Evolutionary conservation across 2,888 invertebrate genomes (phyloP).

Genomic region (Harpalus rufipes): DNA sequence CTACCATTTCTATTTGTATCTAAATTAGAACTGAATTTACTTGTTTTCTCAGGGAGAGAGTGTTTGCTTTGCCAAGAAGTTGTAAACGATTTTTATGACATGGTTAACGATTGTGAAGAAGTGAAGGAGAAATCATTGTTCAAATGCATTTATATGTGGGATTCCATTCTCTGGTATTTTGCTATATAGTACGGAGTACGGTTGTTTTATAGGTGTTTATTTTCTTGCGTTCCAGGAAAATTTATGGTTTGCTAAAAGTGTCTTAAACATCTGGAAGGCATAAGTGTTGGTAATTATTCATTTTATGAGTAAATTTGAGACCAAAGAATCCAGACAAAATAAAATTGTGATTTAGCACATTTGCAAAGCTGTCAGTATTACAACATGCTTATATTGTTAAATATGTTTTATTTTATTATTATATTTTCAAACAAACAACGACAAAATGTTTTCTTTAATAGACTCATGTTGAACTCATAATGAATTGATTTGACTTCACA

Average conservation of each 20-base stretch:
- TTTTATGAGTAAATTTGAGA: background rate
- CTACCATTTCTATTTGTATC: slow-evolving; percentile 51
- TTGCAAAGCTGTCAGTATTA: too few species aligned
- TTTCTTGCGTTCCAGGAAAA: slow-evolving; percentile 17
- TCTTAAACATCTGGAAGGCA: slow-evolving; percentile 30
- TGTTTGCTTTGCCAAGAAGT: slow-evolving; percentile 57
- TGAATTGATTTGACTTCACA: too few species aligned
- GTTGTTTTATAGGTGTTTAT: background rate
- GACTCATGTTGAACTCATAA: too few species aligned
- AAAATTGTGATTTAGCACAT: too few species aligned
- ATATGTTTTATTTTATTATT: too few species aligned
- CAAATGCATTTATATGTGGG: slow-evolving; percentile 5
- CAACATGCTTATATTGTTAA: too few species aligned
- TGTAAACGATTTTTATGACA: slow-evolving; percentile 56
- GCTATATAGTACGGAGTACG: background rate
- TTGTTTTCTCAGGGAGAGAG: slow-evolving; percentile 33
- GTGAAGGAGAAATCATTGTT: slow-evolving; percentile 42
- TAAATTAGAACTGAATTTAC: slow-evolving; percentile 46
- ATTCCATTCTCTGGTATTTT: slow-evolving; percentile 12
- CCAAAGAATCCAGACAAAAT: too few species aligned
- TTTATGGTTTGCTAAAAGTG: slow-evolving; percentile 1
- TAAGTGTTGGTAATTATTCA: slow-evolving; percentile 14
- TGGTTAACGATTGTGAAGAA: slow-evolving; percentile 43
- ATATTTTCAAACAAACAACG: too few species aligned
- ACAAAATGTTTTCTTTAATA: too few species aligned